phyloP scores from a whole-genome alignment of 2,888 invertebrate genomes.

The Eulithis testata region DNA sequence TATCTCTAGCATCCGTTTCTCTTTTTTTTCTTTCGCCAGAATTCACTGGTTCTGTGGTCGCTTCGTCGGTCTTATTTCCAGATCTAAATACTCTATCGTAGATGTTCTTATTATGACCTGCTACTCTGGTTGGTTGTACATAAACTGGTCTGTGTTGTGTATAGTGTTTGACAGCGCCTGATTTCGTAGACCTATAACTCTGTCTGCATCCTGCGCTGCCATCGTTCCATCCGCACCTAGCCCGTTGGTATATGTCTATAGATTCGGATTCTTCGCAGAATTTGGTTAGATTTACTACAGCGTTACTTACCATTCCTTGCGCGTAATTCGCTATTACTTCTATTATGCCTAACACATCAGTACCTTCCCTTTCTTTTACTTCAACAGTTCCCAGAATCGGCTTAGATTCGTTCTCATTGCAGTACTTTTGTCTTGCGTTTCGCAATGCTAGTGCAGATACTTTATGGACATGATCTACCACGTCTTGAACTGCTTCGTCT shows the following conservation, averaged over 20 bases:
- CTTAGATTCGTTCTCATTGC: constrained; percentile 46
- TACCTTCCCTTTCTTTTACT: constrained; percentile 6
- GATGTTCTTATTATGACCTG: not conserved
- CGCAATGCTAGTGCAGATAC: constrained; percentile 55
- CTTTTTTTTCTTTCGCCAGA: constrained; percentile 26
- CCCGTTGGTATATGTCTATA: constrained; percentile 51
- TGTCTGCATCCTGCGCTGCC: constrained; percentile 39
- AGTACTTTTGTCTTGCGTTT: constrained; percentile 58
- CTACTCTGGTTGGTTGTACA: constrained; percentile 47
- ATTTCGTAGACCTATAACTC: constrained; percentile 54
- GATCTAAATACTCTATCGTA: constrained; percentile 13
- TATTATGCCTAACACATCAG: constrained; percentile 55
- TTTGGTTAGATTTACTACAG: constrained; percentile 52
- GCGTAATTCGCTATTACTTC: constrained; percentile 52
- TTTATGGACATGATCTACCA: constrained; percentile 58
- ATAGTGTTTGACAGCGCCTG: constrained; percentile 48
- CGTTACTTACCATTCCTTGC: constrained; percentile 50
- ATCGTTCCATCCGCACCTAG: constrained; percentile 39
- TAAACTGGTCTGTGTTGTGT: constrained; percentile 59
- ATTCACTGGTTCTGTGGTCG: constrained; percentile 6
- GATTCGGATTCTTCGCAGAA: constrained; percentile 58
- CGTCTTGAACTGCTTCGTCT: constrained; percentile 51
- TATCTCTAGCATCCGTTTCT: constrained; percentile 3
- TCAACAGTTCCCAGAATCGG: constrained; percentile 22
- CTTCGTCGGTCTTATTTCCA: constrained; percentile 19